Conservation (phyloP, 2,113 vertebrate genomes). For the Sclerurus mexicanus region DNA sequence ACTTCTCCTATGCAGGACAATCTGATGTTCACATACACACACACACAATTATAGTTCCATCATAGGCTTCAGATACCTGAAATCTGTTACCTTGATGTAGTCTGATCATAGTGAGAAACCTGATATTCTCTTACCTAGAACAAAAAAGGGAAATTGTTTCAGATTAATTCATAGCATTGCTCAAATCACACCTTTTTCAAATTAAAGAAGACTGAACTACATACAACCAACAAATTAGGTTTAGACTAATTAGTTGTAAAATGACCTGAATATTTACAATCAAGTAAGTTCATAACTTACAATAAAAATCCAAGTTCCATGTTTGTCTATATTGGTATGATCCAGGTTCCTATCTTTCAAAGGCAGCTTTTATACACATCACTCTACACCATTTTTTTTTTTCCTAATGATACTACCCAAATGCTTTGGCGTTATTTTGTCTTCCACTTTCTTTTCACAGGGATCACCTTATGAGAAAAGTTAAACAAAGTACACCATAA, state of each 20-base stretch:
- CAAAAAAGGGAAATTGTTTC: constrained; percentile 24
- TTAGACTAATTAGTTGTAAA: neutral
- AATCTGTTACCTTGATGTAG: constrained; percentile 71
- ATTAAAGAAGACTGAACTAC: neutral
- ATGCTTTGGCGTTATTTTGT: neutral
- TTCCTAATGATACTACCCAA: neutral
- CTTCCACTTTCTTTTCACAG: neutral
- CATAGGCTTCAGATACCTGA: neutral
- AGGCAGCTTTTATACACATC: neutral
- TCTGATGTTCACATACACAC: neutral
- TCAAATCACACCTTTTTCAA: neutral
- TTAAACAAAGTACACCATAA: neutral
- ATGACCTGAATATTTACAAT: neutral
- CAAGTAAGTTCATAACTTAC: neutral
- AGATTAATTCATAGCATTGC: neutral
- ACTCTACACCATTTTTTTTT: neutral
- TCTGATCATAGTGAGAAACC: constrained; percentile 55
- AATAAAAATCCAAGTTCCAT: neutral
- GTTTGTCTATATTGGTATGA: neutral
- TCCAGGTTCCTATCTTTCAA: neutral
- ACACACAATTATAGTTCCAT: neutral
- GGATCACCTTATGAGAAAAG: neutral
- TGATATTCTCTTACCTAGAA: constrained; percentile 78
- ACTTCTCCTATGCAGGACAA: neutral
- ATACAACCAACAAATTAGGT: neutral